phyloP scores from a whole-genome alignment of 2,888 invertebrate species.

The Cataglyphis albicans region DNA sequence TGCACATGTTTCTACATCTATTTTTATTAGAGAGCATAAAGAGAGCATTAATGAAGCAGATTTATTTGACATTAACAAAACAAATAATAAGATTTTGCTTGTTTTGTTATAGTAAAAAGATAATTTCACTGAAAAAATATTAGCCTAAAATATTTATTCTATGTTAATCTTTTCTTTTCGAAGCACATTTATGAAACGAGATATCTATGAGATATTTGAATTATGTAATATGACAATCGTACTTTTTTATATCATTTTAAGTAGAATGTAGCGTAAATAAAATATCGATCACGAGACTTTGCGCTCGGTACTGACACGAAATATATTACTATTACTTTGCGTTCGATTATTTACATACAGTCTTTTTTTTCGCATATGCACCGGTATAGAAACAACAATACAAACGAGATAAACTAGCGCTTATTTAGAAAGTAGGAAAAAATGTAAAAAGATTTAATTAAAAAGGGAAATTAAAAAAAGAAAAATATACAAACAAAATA shows the following conservation, averaged over 20 bases:
- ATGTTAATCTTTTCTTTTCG: not conserved
- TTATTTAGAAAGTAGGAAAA: constrained; percentile 35
- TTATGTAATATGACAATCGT: not conserved
- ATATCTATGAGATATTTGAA: not conserved
- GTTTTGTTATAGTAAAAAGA: not conserved
- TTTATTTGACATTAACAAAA: not conserved
- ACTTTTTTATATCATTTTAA: constrained; percentile 16
- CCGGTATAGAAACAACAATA: constrained; percentile 65
- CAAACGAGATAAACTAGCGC: constrained; percentile 39
- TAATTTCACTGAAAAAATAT: constrained; percentile 3
- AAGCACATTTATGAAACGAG: not conserved
- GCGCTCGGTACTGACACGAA: constrained; percentile 36
- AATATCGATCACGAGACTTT: constrained; percentile 47
- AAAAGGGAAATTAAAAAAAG: not conserved
- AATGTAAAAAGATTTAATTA: constrained; percentile 1
- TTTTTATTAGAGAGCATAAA: constrained; percentile 30
- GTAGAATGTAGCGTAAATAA: constrained; percentile 17
- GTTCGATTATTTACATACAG: constrained; percentile 76
- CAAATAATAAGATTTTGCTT: constrained; percentile 4
- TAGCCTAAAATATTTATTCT: constrained; percentile 5
- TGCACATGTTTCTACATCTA: constrained; percentile 18
- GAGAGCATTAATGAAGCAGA: constrained; percentile 1
- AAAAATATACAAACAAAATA: not conserved
- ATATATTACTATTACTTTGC: constrained; percentile 74
- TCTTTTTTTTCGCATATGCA: constrained; percentile 70